Conservation (phyloP, 1,140 invertebrate genomes). For the Danaus melanippus region DNA sequence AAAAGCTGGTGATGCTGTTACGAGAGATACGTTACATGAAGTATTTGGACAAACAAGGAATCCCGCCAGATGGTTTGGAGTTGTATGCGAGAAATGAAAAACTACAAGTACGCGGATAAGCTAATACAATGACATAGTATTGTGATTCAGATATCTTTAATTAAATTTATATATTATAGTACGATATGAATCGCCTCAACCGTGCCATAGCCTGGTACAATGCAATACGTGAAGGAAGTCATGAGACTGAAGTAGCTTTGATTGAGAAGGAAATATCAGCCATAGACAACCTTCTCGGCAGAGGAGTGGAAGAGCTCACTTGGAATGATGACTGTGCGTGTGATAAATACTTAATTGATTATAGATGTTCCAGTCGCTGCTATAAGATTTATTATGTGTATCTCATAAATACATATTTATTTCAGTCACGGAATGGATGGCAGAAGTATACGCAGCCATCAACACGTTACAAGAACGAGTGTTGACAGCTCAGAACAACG, state of each 20-base stretch:
- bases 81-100: conserved; percentile 73
- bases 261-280: conserved; percentile 77
- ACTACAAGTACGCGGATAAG: conserved; percentile 50
- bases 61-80: conserved; percentile 72
- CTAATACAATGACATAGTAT: not conserved
- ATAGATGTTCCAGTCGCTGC: not conserved
- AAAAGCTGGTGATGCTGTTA: conserved; percentile 65
- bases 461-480: conserved; percentile 76
- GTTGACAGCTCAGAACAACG: conserved; percentile 77
- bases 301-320: conserved; percentile 75
- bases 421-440: conserved; percentile 64
- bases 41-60: conserved; percentile 71
- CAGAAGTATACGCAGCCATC: conserved; percentile 61
- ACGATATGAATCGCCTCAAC: conserved; percentile 67
- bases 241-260: conserved; percentile 78
- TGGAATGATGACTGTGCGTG: conserved; percentile 80
- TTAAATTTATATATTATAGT: conserved; percentile 27
- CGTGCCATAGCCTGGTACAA: conserved; percentile 77
- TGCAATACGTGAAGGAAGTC: conserved; percentile 76
- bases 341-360: conserved; percentile 1
- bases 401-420: not conserved
- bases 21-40: conserved; percentile 78
- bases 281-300: conserved; percentile 76
- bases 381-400: not conserved
- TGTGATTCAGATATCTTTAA: not conserved